A percentile compares a stretch with the other conserved stretches of the same genome.
Conservation (phyloP, 1,140 invertebrate species). For the Charaxes varanes region DNA sequence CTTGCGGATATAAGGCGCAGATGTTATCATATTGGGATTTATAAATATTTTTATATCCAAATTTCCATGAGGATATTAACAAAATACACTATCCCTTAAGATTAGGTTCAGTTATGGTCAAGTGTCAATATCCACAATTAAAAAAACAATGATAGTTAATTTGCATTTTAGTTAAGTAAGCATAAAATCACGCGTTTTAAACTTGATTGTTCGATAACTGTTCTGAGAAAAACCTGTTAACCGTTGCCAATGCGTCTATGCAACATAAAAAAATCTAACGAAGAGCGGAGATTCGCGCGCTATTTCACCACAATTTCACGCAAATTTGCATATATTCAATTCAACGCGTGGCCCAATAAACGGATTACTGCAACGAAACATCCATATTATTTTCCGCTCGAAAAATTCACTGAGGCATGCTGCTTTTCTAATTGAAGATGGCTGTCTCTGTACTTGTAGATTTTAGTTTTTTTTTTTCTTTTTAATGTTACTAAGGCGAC, state of each 20-base stretch:
- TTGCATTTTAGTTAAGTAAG: too few relatives aligned
- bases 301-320: constrained; percentile 30
- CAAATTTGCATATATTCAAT: constrained; percentile 34
- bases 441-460: constrained; percentile 1
- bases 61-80: too few relatives aligned
- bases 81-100: too few relatives aligned
- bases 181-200: too few relatives aligned
- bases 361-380: constrained; percentile 26
- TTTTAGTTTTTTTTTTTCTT: constrained; percentile 2
- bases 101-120: too few relatives aligned
- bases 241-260: constrained; percentile 8
- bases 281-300: constrained; percentile 11
- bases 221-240: too few relatives aligned
- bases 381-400: constrained; percentile 37
- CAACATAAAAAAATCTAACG: constrained; percentile 8
- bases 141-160: too few relatives aligned
- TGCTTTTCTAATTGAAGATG: constrained; percentile 11
- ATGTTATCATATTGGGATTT: too few relatives aligned
- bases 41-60: too few relatives aligned
- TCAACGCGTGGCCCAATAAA: constrained; percentile 32
- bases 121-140: too few relatives aligned
- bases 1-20: too few relatives aligned
- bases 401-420: constrained; percentile 13
- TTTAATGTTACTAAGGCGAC: background rate
- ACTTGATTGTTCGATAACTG: too few relatives aligned